Percentiles rank a stretch among this genome's conserved stretches.
phyloP scores from a whole-genome alignment of 1,140 invertebrate genomes.

The Reticulitermes speratus region DNA sequence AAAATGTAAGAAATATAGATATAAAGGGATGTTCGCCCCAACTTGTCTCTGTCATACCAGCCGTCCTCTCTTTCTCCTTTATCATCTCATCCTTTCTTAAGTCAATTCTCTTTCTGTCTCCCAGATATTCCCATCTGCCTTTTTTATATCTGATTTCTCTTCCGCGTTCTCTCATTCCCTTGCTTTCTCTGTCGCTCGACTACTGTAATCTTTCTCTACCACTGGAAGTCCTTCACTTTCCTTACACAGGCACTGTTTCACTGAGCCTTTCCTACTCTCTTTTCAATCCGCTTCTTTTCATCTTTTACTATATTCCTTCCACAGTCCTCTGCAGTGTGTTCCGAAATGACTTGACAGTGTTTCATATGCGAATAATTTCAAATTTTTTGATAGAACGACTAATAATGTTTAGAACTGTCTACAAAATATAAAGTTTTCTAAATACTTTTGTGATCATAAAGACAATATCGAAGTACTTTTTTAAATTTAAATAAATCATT shows the following conservation, averaged over 20 bases:
- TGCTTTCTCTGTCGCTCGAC: neutral
- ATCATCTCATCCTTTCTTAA: conserved; percentile 8
- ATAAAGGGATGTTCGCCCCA: neutral
- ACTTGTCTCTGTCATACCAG: neutral
- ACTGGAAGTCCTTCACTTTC: neutral
- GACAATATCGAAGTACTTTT: too few relatives aligned
- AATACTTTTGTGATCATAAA: too few relatives aligned
- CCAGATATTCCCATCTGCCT: neutral
- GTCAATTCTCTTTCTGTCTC: neutral
- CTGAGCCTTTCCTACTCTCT: neutral
- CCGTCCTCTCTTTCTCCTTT: neutral
- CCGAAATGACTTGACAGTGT: neutral
- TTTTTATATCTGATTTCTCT: neutral
- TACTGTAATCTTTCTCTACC: neutral
- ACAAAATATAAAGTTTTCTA: too few relatives aligned
- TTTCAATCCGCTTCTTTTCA: conserved; percentile 4
- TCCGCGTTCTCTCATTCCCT: neutral
- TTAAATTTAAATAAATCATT: too few relatives aligned
- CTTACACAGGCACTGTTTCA: neutral
- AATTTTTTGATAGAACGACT: too few relatives aligned
- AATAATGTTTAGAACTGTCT: too few relatives aligned
- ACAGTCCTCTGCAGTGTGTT: neutral
- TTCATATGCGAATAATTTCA: too few relatives aligned
- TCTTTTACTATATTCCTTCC: neutral
- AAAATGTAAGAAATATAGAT: conserved; percentile 10